These are phyloP conservation scores for Urophycis tenuis DNA, from an alignment of 2,797 vertebrate species.

Conservation along the genomic window DNA sequence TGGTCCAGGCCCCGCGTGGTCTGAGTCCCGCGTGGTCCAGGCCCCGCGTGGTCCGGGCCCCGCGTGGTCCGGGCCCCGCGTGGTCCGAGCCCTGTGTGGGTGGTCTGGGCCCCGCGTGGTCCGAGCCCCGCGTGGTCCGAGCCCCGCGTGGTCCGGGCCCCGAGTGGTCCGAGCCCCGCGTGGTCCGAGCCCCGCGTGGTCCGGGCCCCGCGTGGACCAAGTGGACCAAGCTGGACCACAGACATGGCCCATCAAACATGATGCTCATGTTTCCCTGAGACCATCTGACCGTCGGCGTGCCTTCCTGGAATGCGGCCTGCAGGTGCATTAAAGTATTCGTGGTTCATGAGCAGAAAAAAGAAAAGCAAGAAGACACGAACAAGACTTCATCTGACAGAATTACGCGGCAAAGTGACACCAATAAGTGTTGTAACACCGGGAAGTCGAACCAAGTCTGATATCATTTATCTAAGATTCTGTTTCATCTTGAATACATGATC, in stretches of 20 bases:
- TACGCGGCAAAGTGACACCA: not conserved
- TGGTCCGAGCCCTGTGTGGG: no score
- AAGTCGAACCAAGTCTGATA: not conserved
- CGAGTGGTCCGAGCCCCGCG: no score
- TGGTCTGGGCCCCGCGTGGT: no score
- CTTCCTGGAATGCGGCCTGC: not conserved
- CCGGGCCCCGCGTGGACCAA: no score
- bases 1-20: no score
- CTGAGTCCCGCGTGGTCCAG: no score
- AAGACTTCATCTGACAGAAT: not conserved
- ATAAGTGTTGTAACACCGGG: not conserved
- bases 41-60: no score
- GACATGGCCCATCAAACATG: not conserved
- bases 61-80: no score
- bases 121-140: no score
- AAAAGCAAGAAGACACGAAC: not conserved
- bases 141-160: no score
- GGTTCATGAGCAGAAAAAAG: not conserved
- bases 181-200: no score
- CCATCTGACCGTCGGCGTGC: not conserved
- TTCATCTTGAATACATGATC: conserved; percentile 4
- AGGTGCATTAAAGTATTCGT: not conserved
- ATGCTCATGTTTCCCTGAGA: not conserved
- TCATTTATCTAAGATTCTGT: not conserved
- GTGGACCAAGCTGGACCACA: no score